These are phyloP conservation scores for Camponotus floridanus DNA, from an alignment of 1,140 invertebrate genomes.

Conservation along the genomic window DNA sequence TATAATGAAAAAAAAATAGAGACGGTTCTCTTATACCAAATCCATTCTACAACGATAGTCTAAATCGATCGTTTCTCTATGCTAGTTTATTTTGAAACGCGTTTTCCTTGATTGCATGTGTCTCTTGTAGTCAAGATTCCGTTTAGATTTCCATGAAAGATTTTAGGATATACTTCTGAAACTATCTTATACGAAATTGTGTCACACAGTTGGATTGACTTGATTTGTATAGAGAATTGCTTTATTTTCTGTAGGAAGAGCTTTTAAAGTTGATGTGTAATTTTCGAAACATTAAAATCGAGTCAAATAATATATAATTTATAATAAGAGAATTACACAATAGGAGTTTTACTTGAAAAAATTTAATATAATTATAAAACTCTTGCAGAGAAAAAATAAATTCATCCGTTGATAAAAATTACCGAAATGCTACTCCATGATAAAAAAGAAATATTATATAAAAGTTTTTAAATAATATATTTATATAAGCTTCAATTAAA, in stretches of 20 bases:
- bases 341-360: not conserved
- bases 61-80: not conserved
- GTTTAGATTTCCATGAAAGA: not conserved
- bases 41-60: not conserved
- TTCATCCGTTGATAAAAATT: no score
- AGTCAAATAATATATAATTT: no score
- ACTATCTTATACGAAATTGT: not conserved
- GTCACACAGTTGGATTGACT: not conserved
- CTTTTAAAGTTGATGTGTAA: not conserved
- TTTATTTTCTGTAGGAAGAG: not conserved
- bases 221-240: not conserved
- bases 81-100: not conserved
- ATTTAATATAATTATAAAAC: not conserved
- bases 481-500: slow-evolving; percentile 45
- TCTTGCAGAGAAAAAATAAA: no score
- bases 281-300: not conserved
- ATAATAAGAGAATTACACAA: not conserved
- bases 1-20: not conserved
- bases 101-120: not conserved
- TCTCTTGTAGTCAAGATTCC: not conserved
- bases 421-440: not conserved
- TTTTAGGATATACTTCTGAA: not conserved
- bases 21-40: not conserved
- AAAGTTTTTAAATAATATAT: slow-evolving; percentile 8
- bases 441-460: slow-evolving; percentile 18